These are phyloP conservation scores for Nasonovia ribisnigri DNA, from an alignment of 2,888 invertebrate genomes.

Conservation along the genomic window DNA sequence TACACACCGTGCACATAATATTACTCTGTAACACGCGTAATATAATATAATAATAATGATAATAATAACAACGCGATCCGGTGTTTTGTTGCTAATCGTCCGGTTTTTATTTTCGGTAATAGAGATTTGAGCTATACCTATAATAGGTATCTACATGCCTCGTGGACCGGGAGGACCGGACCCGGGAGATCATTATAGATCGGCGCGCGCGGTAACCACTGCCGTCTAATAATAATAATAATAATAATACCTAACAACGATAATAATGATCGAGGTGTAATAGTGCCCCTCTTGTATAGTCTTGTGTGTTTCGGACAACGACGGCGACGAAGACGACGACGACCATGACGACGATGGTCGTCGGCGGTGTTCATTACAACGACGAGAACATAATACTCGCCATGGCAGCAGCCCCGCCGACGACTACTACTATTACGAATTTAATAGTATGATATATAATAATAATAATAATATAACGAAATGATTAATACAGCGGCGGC, in stretches of 20 bases:
- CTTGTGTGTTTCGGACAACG: neutral
- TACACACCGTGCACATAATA: neutral
- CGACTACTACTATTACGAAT: neutral
- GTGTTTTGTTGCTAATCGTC: slow-evolving; percentile 45
- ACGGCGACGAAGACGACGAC: neutral
- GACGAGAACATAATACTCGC: slow-evolving; percentile 45
- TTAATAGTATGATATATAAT: neutral
- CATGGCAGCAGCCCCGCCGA: neutral
- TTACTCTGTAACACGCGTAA: slow-evolving; percentile 10
- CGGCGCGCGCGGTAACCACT: neutral
- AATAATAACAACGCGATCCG: neutral
- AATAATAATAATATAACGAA: slow-evolving; percentile 31
- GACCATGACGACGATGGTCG: neutral
- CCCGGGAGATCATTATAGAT: neutral
- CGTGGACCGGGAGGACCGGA: neutral
- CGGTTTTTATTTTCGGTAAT: slow-evolving; percentile 12
- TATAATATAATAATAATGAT: slow-evolving; percentile 38
- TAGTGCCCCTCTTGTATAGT: neutral
- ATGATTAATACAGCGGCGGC: slow-evolving; percentile 54
- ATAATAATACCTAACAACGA: neutral
- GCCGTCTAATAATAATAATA: slow-evolving; percentile 6
- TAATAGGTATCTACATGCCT: neutral
- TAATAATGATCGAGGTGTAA: slow-evolving; percentile 29
- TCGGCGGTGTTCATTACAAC: slow-evolving; percentile 42
- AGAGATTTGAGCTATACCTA: slow-evolving; percentile 3